Base-by-base conservation (phyloP, 2,888 invertebrate genomes). In the Nezara viridula region DNA sequence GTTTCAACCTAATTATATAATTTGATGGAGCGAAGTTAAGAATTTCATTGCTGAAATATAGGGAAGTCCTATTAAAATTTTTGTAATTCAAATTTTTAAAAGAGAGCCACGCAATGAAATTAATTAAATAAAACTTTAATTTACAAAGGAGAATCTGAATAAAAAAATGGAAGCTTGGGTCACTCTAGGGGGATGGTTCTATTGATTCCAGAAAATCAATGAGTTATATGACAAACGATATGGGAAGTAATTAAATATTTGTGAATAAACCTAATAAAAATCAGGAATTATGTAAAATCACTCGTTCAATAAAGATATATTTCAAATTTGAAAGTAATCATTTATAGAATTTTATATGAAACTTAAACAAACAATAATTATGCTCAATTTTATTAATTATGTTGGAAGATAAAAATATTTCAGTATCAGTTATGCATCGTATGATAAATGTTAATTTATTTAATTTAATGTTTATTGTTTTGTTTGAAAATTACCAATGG, bases 181-280 rank as follows among this genome's bases (percentile, higher is more conserved):
- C 1, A 73, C 1, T 27, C 9, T 19, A 32, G 66, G 24, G 37
- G 66, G 19, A 73, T 32, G 66, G 32, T 73, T 37, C 21, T 73
- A 73, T 73, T 32, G 66, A 73, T 73, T 73, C 32, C 32, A 73
- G 32, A 73, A 73, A 73, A 73, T 73, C 66, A 37, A 73, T 73
- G 66, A 73, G 21, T 2, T n/a, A n/a, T n/a, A n/a, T 37, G 14
- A 14, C 66, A 6, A 73, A 19, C 6, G 9, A 1, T 73, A 37
- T 9, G 19, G 3, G 19, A 4, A 37, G 6, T 73, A 37, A 37
- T 73, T 32, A 37, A 37, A 73, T 73, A 19, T 73, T 19, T 73
- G 19, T 73, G 1, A 73, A 19, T 21, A 37, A 21, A 3, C 32
- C 37, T 37, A 37, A 7, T 37, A 10, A 19, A 37, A 32, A 73